phyloP scores from a whole-genome alignment of 1,140 invertebrate species.

The Megathymus violae region DNA sequence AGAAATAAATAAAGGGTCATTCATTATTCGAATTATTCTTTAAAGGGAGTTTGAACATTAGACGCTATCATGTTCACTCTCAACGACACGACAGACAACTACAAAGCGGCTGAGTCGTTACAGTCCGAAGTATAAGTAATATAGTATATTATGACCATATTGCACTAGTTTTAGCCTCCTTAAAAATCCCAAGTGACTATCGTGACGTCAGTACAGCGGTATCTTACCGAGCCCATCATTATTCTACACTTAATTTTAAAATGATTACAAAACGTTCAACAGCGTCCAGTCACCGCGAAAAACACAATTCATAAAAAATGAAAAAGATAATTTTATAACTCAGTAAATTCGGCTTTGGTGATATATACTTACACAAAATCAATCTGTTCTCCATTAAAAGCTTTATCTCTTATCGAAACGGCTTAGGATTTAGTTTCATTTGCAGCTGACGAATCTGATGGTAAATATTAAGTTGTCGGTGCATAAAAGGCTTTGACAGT shows the following conservation, averaged over 20 bases:
- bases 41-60: too few relatives aligned
- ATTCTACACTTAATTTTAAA: constrained; percentile 30
- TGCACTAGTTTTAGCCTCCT: too few relatives aligned
- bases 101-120: too few relatives aligned
- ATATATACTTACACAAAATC: constrained; percentile 62
- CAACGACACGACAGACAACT: too few relatives aligned
- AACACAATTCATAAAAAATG: constrained; percentile 56
- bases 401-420: neutral
- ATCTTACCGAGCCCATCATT: too few relatives aligned
- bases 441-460: neutral
- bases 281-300: constrained; percentile 56
- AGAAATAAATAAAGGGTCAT: too few relatives aligned
- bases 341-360: constrained; percentile 73
- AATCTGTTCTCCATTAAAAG: neutral
- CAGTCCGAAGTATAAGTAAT: too few relatives aligned
- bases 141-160: too few relatives aligned
- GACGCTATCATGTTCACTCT: too few relatives aligned
- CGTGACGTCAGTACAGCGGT: too few relatives aligned
- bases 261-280: constrained; percentile 40
- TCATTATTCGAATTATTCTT: too few relatives aligned
- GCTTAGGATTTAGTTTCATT: constrained; percentile 27
- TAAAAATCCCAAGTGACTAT: too few relatives aligned
- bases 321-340: constrained; percentile 71
- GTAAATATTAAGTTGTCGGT: constrained; percentile 44
- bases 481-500: constrained; percentile 76